These are phyloP conservation scores for Bilobella aurantiaca DNA, from an alignment of 1,140 invertebrate species.

Conservation along the genomic window DNA sequence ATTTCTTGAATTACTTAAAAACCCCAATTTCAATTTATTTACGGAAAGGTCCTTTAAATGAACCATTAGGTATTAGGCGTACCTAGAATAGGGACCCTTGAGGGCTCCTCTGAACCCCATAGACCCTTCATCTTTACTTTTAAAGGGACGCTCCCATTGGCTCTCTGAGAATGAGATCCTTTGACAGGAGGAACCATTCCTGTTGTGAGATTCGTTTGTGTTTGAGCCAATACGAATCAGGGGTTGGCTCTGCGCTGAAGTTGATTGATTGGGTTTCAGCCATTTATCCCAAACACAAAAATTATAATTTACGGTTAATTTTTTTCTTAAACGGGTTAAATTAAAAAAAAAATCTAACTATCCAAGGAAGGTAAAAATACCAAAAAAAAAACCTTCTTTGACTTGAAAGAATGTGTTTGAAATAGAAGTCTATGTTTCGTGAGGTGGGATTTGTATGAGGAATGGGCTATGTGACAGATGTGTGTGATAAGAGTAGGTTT, in stretches of 20 bases:
- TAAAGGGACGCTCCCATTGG: not conserved
- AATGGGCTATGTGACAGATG: not conserved
- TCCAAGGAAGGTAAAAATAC: not conserved
- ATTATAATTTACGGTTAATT: not conserved
- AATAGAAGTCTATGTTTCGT: not conserved
- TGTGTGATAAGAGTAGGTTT: not conserved
- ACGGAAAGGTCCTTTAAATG: too few species aligned
- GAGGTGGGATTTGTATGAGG: not conserved
- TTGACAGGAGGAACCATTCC: conserved; percentile 3
- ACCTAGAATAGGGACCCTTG: not conserved
- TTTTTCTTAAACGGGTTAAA: too few species aligned
- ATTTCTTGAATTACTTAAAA: too few species aligned
- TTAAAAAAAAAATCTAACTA: not conserved
- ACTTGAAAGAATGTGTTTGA: not conserved
- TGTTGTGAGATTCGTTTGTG: not conserved
- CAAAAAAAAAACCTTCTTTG: not conserved
- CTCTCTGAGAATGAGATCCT: conserved; percentile 1
- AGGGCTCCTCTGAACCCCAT: not conserved
- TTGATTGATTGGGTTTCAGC: not conserved
- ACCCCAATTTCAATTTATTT: too few species aligned
- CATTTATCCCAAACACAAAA: not conserved
- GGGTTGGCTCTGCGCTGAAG: not conserved
- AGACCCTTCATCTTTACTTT: too few species aligned
- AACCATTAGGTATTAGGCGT: not conserved
- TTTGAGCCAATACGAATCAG: not conserved